phyloP scores from a whole-genome alignment of 2,888 invertebrate genomes.

The Hydrotaea diabolus region DNA sequence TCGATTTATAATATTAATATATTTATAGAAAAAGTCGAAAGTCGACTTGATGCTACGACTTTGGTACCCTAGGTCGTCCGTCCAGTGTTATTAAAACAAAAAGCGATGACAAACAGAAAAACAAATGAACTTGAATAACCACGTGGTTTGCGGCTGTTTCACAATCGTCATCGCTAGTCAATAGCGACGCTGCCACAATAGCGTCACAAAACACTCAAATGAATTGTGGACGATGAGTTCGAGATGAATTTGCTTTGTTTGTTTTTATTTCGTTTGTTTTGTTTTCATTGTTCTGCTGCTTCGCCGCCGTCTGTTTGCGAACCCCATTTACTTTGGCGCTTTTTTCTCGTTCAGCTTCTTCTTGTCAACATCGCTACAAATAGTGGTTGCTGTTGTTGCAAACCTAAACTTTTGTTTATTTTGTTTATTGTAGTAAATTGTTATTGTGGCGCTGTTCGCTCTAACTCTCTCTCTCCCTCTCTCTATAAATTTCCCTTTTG shows the following conservation, averaged over 20 bases:
- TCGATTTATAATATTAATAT: no score
- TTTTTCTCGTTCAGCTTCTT: background rate
- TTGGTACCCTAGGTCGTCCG: no score
- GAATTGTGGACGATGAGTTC: constrained; percentile 60
- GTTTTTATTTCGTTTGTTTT: constrained; percentile 39
- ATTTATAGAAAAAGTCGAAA: no score
- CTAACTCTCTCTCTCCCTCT: background rate
- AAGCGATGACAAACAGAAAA: background rate
- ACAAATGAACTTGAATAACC: constrained; percentile 63
- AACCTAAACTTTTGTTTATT: no score
- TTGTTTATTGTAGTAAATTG: constrained; percentile 10
- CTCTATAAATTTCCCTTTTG: constrained; percentile 33
- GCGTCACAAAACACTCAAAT: constrained; percentile 20
- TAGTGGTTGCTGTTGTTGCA: constrained; percentile 8
- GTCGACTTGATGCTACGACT: no score
- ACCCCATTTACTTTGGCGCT: constrained; percentile 3
- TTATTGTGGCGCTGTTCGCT: constrained; percentile 3
- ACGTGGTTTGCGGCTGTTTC: constrained; percentile 52
- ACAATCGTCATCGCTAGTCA: background rate
- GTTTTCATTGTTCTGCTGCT: background rate
- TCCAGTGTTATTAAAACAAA: background rate
- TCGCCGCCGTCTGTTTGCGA: background rate
- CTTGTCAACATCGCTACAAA: background rate
- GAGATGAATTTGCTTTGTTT: background rate
- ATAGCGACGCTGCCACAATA: background rate